Conservation (phyloP, 2,113 vertebrate genomes). For the Pelusios castaneus region DNA sequence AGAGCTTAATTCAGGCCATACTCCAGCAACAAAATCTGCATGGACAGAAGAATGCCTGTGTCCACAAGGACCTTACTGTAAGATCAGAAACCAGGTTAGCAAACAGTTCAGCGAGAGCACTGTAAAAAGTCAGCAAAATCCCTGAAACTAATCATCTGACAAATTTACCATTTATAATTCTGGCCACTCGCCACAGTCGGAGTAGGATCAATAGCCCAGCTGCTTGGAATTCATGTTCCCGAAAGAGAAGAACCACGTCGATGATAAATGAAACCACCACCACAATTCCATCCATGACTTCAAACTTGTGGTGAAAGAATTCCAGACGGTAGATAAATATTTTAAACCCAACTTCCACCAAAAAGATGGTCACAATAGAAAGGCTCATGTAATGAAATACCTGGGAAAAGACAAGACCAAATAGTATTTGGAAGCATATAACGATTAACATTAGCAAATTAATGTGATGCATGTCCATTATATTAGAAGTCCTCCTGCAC, state of each 20-base stretch:
- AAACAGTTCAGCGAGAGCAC: background rate
- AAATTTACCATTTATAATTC: conserved; percentile 91
- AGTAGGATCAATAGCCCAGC: conserved; percentile 92
- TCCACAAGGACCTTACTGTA: fast-evolving
- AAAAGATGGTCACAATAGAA: conserved; percentile 88
- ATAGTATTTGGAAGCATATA: background rate
- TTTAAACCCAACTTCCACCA: conserved; percentile 90
- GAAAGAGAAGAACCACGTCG: conserved; percentile 86
- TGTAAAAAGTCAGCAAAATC: fast-evolving
- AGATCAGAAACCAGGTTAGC: background rate
- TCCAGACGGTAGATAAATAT: conserved; percentile 87
- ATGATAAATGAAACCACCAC: conserved; percentile 91
- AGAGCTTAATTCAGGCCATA: background rate
- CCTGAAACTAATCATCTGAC: fast-evolving
- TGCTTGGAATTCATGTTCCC: conserved; percentile 87
- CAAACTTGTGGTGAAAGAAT: conserved; percentile 96
- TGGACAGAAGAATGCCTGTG: fast-evolving
- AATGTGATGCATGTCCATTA: background rate
- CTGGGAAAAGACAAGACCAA: conserved; percentile 65
- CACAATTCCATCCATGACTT: conserved; percentile 90
- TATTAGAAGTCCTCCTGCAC: background rate
- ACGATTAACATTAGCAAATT: background rate
- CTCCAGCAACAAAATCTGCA: background rate
- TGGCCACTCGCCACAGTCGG: conserved; percentile 94
- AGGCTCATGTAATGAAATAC: conserved; percentile 93